Percentiles rank a stretch among this genome's conserved stretches.
Evolutionary conservation across 2,797 vertebrate species (phyloP).

Genomic region (Enteromius unitaeniatus): DNA sequence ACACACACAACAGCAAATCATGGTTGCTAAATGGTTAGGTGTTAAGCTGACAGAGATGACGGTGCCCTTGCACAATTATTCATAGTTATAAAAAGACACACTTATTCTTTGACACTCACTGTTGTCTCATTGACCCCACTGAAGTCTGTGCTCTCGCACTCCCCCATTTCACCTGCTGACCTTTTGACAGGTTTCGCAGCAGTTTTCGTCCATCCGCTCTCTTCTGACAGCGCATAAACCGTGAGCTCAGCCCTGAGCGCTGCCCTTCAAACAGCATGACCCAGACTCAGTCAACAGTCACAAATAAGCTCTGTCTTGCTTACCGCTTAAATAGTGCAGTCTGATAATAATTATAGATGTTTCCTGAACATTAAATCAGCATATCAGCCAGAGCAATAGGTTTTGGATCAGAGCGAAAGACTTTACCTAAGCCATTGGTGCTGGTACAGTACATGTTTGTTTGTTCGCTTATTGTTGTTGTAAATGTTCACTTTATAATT

Average conservation of each 20-base stretch:
- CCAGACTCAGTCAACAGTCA: not conserved
- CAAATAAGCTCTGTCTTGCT: not conserved
- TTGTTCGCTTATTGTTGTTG: not conserved
- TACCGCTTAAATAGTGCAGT: not conserved
- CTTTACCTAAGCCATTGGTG: not conserved
- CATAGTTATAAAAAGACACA: constrained; percentile 27
- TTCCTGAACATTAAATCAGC: not conserved
- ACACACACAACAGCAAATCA: constrained; percentile 10
- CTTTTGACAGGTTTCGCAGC: constrained; percentile 25
- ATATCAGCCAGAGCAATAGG: not conserved
- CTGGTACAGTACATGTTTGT: not conserved
- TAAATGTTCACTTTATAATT: constrained; percentile 2
- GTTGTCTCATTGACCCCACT: constrained; percentile 14
- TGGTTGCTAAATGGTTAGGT: constrained; percentile 37
- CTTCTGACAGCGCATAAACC: constrained; percentile 27
- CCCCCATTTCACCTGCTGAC: constrained; percentile 36
- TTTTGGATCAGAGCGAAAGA: not conserved
- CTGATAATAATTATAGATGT: not conserved
- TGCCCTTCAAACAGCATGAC: constrained; percentile 5
- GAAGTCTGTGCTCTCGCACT: not conserved
- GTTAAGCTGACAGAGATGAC: constrained; percentile 39
- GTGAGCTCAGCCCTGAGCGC: constrained; percentile 26
- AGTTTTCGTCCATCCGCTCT: constrained; percentile 16
- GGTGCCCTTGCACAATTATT: constrained; percentile 35
- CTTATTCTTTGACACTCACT: constrained; percentile 33